Evolutionary conservation across 2,113 vertebrate genomes (phyloP).

Genomic region (Morone chrysops): DNA sequence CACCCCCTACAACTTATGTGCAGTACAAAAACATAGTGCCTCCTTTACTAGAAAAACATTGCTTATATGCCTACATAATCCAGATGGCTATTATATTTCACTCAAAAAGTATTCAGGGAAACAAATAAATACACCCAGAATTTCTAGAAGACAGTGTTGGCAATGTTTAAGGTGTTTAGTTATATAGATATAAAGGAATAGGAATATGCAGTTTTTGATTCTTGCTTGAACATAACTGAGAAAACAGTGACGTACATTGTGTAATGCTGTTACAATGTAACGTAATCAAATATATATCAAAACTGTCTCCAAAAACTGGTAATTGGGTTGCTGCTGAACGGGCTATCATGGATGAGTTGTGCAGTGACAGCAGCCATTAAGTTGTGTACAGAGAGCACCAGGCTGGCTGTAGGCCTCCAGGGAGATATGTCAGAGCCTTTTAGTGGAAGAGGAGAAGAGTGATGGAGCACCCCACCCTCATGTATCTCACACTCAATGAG

Average conservation of each 20-base stretch:
- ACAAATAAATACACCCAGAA: not conserved
- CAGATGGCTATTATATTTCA: not conserved
- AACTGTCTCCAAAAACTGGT: constrained; percentile 64
- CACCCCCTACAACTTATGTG: not conserved
- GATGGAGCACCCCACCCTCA: constrained; percentile 75
- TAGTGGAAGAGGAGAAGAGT: constrained; percentile 78
- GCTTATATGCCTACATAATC: not conserved
- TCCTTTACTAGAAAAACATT: not conserved
- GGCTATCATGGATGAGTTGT: constrained; percentile 75
- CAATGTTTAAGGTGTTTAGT: no score
- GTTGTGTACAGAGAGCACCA: constrained; percentile 77
- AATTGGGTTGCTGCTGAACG: constrained; percentile 73
- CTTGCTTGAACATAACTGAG: constrained; percentile 17
- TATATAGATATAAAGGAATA: not conserved
- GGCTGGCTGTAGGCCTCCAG: constrained; percentile 71
- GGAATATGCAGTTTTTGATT: not conserved
- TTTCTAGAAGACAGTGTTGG: not conserved
- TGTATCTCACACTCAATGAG: constrained; percentile 72
- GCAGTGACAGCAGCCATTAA: constrained; percentile 80
- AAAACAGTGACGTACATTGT: constrained; percentile 19
- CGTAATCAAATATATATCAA: constrained; percentile 38
- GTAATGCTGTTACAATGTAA: constrained; percentile 33
- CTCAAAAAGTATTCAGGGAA: not conserved
- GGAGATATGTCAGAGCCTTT: constrained; percentile 81
- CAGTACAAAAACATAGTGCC: not conserved